Conservation (phyloP, 92 coral and sea anemone genomes). For the Metridium senile region DNA sequence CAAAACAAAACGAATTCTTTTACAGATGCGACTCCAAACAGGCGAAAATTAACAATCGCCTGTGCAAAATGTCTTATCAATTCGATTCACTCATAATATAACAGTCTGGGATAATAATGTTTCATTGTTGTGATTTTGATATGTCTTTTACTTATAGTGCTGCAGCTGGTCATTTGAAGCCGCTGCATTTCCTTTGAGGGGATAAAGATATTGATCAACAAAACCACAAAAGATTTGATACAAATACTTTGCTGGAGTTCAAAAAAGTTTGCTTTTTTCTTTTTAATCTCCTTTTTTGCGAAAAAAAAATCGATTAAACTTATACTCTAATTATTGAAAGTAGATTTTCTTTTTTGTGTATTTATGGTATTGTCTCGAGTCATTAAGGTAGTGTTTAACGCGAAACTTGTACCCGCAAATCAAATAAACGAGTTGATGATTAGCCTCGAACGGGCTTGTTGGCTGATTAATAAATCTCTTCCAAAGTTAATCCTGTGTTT, state of each 20-base stretch:
- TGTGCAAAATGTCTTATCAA: neutral
- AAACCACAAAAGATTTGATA: neutral
- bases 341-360: neutral
- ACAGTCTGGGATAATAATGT: neutral
- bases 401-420: neutral
- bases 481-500: conserved; percentile 5
- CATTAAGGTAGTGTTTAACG: conserved; percentile 3
- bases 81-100: neutral
- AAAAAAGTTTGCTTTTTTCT: neutral
- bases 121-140: neutral
- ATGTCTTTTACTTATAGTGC: neutral
- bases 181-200: neutral
- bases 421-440: neutral
- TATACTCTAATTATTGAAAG: neutral
- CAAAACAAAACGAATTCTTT: neutral
- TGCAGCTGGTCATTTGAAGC: conserved; percentile 11
- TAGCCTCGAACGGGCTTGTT: neutral
- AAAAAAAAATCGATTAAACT: neutral
- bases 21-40: neutral
- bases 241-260: neutral
- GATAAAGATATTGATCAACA: no score
- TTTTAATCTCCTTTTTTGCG: neutral
- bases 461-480: neutral
- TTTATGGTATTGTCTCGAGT: neutral
- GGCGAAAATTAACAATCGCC: neutral